Percentiles rank a stretch among this genome's conserved stretches.
These are phyloP conservation scores for Procapra przewalskii DNA, from an alignment of 2,113 vertebrate species.

Conservation along the genomic window DNA sequence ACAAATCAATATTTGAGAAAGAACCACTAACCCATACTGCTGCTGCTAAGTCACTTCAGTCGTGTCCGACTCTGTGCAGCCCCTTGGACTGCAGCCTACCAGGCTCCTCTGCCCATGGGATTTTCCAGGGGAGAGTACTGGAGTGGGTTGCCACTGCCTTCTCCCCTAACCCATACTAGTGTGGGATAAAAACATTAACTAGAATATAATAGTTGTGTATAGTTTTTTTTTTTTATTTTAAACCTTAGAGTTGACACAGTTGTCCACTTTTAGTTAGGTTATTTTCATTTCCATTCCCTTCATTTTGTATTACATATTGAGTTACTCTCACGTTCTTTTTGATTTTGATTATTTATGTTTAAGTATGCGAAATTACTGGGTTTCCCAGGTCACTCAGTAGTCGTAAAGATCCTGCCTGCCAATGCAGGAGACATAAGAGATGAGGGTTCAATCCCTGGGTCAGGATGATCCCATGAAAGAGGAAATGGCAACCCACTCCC, in stretches of 20 bases:
- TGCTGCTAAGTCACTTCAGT: too few relatives aligned
- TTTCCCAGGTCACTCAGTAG: not conserved
- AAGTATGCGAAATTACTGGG: not conserved
- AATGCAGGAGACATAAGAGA: not conserved
- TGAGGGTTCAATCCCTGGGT: not conserved
- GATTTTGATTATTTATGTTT: not conserved
- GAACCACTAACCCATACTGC: not conserved
- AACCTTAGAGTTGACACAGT: not conserved
- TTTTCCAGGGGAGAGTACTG: too few relatives aligned
- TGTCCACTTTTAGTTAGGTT: not conserved
- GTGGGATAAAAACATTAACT: not conserved
- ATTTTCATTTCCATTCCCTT: not conserved
- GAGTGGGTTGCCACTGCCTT: too few relatives aligned
- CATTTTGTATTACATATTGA: not conserved
- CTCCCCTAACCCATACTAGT: not conserved
- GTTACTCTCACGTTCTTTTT: not conserved
- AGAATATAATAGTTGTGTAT: not conserved
- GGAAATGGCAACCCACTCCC: not conserved
- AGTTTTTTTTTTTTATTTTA: not conserved
- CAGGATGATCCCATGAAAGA: not conserved
- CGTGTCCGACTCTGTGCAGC: accelerated
- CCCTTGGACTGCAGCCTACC: too few relatives aligned
- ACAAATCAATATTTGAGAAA: not conserved
- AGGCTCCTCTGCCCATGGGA: too few relatives aligned
- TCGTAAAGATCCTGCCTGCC: not conserved